Evolutionary conservation across 2,888 invertebrate genomes (phyloP).

Genomic region (Orthosia incerta): DNA sequence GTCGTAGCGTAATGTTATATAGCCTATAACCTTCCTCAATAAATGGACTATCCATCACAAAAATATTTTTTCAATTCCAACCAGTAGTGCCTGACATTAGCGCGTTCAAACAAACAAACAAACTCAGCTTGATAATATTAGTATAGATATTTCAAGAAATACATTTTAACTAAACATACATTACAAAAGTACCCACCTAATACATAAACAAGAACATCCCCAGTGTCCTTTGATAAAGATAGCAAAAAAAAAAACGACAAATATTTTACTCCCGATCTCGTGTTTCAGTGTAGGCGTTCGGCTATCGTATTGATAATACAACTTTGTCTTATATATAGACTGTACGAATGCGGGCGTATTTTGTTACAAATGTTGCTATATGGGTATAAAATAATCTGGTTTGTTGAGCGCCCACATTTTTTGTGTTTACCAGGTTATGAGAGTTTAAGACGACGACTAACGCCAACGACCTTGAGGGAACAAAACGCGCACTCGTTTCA

Average conservation of each 20-base stretch:
- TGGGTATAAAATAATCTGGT: conserved; percentile 17
- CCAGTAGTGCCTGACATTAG: no score
- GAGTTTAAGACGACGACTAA: no score
- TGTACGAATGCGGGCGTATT: conserved; percentile 25
- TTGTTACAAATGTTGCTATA: conserved; percentile 32
- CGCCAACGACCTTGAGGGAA: no score
- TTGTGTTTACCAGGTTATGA: background rate
- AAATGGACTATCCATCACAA: no score
- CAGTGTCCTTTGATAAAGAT: background rate
- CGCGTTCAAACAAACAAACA: no score
- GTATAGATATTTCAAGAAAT: no score
- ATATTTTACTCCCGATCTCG: conserved; percentile 17
- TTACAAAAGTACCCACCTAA: background rate
- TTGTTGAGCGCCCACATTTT: conserved; percentile 9
- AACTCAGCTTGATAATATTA: no score
- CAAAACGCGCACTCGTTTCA: no score
- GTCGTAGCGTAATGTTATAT: no score
- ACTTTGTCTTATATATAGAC: conserved; percentile 48
- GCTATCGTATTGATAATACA: conserved; percentile 41
- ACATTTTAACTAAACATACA: background rate
- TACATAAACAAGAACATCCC: conserved; percentile 12
- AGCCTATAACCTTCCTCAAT: no score
- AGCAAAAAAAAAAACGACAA: conserved; percentile 21
- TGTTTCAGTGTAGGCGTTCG: conserved; percentile 36
- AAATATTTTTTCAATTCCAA: no score